Evolutionary conservation across 2,797 vertebrate genomes (phyloP), one percentile per base, ranked within the genome.

Genomic region (Acrossocheilus wenchowensis): DNA sequence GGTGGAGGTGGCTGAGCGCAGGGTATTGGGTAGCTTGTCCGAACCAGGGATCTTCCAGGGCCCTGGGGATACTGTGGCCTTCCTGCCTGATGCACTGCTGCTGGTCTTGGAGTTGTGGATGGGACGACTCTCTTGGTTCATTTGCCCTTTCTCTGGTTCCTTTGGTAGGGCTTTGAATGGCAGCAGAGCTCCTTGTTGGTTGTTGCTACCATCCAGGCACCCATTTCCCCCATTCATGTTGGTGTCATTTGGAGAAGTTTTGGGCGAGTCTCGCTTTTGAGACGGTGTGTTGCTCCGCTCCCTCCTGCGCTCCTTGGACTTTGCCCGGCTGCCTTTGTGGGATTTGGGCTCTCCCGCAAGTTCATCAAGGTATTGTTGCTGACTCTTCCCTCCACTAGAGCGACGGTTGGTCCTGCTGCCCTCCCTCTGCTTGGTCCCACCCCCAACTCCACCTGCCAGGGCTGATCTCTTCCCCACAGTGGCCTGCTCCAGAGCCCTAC

Each of bases 11-110:
- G 96, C 96, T 23, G 97, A 95, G 89, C 97, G 97, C 91, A 98
- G 96, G 54, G 95, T 93, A 87, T 96, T 95, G 54, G 98, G 97
- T 93, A 99, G 96, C 96, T 97, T 98, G 93, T 99, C 97, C 0
- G 96, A 97, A 87, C 97, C 98, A 0, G 98, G 98, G 92, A 99
- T 98, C 95, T 97, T 99, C 98, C 98, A 99, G 0, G 97, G 98
- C 89, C 98, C 98, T 0, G 98, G 98, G 77, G 97, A 98, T 89
- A 99, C 96, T 0, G 97, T 96, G 90, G 96, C 95, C 94, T 97
- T 99, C 92, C 97, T 96, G 91, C 95, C 94, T 14, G 95, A 90
- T 75, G 90, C 87, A 92, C 92, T 89, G 93, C 91, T 93, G 92
- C 93, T 91, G 78, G 89, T 93, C 90, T 94, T 95, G 81, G 34